Conservation (phyloP, 2,888 invertebrate genomes). For the Agrotis exclamationis region DNA sequence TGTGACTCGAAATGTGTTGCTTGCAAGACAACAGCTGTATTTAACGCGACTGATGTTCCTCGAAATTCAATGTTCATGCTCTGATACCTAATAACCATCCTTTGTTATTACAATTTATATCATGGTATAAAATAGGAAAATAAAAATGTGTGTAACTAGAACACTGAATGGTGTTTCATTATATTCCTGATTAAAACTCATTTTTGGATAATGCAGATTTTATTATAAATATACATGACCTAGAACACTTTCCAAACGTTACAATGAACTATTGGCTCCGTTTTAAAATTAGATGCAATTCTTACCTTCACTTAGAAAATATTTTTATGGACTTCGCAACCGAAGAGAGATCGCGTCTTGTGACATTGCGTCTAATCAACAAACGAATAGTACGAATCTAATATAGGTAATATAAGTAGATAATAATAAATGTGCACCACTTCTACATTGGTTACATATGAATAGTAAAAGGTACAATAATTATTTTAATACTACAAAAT, state of each 20-base stretch:
- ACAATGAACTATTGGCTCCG: constrained; percentile 64
- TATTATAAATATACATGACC: constrained; percentile 83
- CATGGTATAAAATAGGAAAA: constrained; percentile 88
- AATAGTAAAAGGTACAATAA: constrained; percentile 64
- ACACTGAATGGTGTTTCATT: constrained; percentile 85
- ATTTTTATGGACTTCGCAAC: constrained; percentile 35
- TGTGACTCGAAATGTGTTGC: constrained; percentile 81
- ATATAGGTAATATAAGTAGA: constrained; percentile 34
- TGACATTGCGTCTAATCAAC: constrained; percentile 59
- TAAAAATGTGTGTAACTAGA: constrained; percentile 90
- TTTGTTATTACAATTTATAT: constrained; percentile 90
- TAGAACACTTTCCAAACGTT: constrained; percentile 76
- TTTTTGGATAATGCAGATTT: constrained; percentile 77
- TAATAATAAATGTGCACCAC: constrained; percentile 74
- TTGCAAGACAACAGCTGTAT: constrained; percentile 83
- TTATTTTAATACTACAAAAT: constrained; percentile 56
- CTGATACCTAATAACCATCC: constrained; percentile 84
- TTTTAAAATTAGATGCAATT: constrained; percentile 62
- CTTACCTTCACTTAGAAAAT: constrained; percentile 21
- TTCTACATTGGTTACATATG: constrained; percentile 72
- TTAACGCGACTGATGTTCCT: constrained; percentile 89
- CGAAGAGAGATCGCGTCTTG: constrained; percentile 37
- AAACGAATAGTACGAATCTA: constrained; percentile 59
- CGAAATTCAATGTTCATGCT: constrained; percentile 80
- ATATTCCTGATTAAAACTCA: constrained; percentile 67